Evolutionary conservation across 2,888 invertebrate species (phyloP).

Genomic region (Polymixis lichenea): DNA sequence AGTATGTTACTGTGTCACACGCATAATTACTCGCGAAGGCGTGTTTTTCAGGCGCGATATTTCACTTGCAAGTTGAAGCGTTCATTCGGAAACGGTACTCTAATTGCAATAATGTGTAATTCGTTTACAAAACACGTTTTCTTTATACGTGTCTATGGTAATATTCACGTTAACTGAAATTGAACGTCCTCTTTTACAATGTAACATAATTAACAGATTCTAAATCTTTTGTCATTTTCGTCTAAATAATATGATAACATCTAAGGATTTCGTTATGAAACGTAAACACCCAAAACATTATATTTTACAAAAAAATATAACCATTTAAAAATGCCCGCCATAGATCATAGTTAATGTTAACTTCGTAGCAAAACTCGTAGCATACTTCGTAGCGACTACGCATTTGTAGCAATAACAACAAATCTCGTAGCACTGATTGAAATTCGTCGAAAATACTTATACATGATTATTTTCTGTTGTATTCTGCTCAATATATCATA

Average conservation of each 20-base stretch:
- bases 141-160: not conserved
- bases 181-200: not conserved
- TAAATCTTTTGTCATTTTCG: constrained; percentile 16
- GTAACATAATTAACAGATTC: constrained; percentile 10
- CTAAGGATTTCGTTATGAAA: constrained; percentile 35
- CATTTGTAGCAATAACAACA: constrained; percentile 33
- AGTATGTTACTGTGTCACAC: constrained; percentile 46
- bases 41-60: constrained; percentile 39
- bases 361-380: constrained; percentile 38
- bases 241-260: constrained; percentile 14
- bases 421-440: constrained; percentile 48
- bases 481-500: constrained; percentile 49
- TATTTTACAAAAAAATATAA: constrained; percentile 2
- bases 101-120: constrained; percentile 35
- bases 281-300: constrained; percentile 16
- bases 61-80: constrained; percentile 34
- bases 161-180: not conserved
- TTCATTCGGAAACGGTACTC: constrained; percentile 37
- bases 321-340: constrained; percentile 1
- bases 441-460: constrained; percentile 28
- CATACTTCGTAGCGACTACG: constrained; percentile 28
- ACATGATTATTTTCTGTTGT: constrained; percentile 30
- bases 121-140: constrained; percentile 32
- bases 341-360: constrained; percentile 16
- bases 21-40: constrained; percentile 54